These are phyloP conservation scores for Todus mexicanus DNA, from an alignment of 2,797 vertebrate species.

Conservation along the genomic window DNA sequence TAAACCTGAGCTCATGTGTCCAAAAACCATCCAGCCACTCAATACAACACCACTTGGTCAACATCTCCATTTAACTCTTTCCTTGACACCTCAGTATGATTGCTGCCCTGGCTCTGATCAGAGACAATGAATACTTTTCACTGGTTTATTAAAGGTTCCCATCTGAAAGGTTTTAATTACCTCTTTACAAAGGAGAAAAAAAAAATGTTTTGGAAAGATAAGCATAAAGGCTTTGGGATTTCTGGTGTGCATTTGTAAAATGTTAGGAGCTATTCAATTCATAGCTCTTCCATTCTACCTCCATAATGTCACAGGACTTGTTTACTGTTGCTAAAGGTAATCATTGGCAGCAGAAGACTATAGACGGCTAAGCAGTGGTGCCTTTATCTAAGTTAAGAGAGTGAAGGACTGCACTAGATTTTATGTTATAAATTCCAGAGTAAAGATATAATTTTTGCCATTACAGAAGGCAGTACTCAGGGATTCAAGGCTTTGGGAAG, in stretches of 20 bases:
- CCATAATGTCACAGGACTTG: accelerated
- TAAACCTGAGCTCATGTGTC: not conserved
- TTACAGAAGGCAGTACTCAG: not conserved
- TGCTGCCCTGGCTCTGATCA: not conserved
- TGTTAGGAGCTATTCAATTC: not conserved
- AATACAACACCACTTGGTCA: not conserved
- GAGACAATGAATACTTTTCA: not conserved
- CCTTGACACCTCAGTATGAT: not conserved
- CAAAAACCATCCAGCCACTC: not conserved
- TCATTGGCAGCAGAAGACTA: not conserved
- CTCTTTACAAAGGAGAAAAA: not conserved
- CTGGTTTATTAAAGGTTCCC: not conserved
- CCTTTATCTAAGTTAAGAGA: not conserved
- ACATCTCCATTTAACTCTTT: not conserved
- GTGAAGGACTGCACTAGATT: not conserved
- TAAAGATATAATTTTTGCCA: not conserved
- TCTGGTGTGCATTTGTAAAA: not conserved
- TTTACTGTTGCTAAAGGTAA: not conserved
- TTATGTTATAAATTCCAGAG: not conserved
- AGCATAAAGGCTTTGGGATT: not conserved
- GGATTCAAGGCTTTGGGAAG: not conserved
- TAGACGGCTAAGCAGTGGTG: not conserved
- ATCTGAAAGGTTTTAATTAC: not conserved
- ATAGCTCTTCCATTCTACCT: not conserved
- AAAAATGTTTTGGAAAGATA: not conserved